Evolutionary conservation across 2,888 invertebrate genomes (phyloP).

Genomic region (Mythimna lalbum): DNA sequence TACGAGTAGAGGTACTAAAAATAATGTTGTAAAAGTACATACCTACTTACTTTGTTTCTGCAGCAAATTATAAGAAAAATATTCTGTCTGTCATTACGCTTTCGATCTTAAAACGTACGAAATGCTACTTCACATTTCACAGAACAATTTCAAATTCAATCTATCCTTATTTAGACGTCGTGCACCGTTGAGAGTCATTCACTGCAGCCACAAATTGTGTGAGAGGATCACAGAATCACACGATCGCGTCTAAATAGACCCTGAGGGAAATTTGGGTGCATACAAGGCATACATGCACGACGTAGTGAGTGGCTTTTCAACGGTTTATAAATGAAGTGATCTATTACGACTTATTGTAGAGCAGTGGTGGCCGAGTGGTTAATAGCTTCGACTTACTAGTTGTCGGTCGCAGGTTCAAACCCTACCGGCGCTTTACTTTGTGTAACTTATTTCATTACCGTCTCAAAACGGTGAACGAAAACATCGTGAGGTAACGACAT

Average conservation of each 20-base stretch:
- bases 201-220: slow-evolving; percentile 29
- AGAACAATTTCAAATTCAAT: neutral
- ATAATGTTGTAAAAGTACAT: too few relatives aligned
- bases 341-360: too few relatives aligned
- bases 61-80: neutral
- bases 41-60: neutral
- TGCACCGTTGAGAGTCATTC: neutral
- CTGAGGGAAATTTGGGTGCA: slow-evolving; percentile 17
- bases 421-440: too few relatives aligned
- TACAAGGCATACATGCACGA: too few relatives aligned
- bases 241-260: slow-evolving; percentile 19
- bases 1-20: too few relatives aligned
- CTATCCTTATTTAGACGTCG: neutral
- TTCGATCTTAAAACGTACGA: neutral
- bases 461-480: too few relatives aligned
- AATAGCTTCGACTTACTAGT: too few relatives aligned
- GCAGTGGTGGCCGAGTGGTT: too few relatives aligned
- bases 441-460: too few relatives aligned
- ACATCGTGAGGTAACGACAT: too few relatives aligned
- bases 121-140: neutral
- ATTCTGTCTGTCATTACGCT: neutral
- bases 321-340: neutral
- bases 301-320: neutral
- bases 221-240: slow-evolving; percentile 1
- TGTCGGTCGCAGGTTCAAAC: too few relatives aligned